These are phyloP conservation scores for Nipponacmea schrenckii DNA, from an alignment of 2,888 invertebrate genomes.

Conservation along the genomic window DNA sequence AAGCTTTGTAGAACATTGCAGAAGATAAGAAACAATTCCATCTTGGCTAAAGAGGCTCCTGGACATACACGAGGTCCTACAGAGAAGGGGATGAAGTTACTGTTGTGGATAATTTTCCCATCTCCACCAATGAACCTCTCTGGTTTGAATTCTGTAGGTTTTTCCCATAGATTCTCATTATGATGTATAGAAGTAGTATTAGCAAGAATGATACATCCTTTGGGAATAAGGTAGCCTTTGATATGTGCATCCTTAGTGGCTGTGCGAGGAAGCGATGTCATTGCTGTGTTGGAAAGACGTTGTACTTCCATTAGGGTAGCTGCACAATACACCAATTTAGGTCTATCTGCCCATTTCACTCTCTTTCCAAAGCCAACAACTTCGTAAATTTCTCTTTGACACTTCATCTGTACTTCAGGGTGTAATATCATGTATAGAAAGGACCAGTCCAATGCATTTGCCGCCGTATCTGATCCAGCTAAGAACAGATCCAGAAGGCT, in stretches of 20 bases:
- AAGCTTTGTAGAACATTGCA: conserved; percentile 34
- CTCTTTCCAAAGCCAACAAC: not conserved
- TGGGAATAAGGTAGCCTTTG: conserved; percentile 13
- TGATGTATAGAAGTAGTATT: conserved; percentile 7
- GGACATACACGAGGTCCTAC: conserved; percentile 40
- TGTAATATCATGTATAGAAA: conserved; percentile 34
- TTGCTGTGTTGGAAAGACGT: not conserved
- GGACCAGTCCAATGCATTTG: conserved; percentile 35
- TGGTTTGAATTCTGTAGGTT: conserved; percentile 12
- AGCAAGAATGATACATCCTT: not conserved
- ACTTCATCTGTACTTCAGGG: conserved; percentile 31
- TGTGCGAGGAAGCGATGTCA: not conserved
- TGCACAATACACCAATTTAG: conserved; percentile 1
- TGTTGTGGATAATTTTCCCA: conserved; percentile 9
- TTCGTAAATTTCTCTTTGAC: conserved; percentile 22
- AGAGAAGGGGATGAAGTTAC: conserved; percentile 36
- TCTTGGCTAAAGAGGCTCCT: conserved; percentile 40
- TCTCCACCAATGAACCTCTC: conserved; percentile 13
- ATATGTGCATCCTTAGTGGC: conserved; percentile 5
- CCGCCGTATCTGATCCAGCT: conserved; percentile 37
- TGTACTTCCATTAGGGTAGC: conserved; percentile 18
- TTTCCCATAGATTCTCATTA: conserved; percentile 9
- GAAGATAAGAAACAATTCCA: conserved; percentile 44
- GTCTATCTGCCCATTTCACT: conserved; percentile 1
- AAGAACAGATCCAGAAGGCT: conserved; percentile 37